Evolutionary conservation across 2,888 invertebrate species (phyloP), one percentile per base, ranked within the genome.

Genomic region (Netelia inedita): DNA sequence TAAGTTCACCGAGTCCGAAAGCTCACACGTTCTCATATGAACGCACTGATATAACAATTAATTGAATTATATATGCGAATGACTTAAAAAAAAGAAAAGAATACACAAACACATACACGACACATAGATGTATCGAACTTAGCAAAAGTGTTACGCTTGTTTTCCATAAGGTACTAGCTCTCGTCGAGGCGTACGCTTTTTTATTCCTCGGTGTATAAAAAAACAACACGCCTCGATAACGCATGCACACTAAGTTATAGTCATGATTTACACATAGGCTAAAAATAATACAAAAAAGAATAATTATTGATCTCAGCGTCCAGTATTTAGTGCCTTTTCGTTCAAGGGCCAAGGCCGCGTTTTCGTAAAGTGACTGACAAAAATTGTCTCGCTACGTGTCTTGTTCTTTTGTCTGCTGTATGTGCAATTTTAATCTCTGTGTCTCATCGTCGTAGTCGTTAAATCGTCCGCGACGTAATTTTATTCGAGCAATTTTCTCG

Each of bases 1-100:
- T 66, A 93, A 93, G 90, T 92, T 92, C 79, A 87, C 89, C 65
- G 92, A 93, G 72, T 88, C 91, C 8, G 92, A 93, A 63, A 89
- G 84, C 65, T 91, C 92, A 2, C 92, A 92, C 74, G 88, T 92
- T 83, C 88, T 92, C 63, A 91, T 92, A 89, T 93, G 88, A 91
- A 89, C n/a, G 79, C 59, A 83, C 79, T 55, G 41, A 71, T 41
- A 63, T 16, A 23, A 71, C 14, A 68, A 3, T 53, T 41, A 65
- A 50, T 43, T 35, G 35, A 6, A 28, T 72, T 50, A 81, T 16
- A 78, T 41, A 46, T 73, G 69, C 73, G 78, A 50, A 61, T 71
- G 55, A 46, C 61, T 65, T 50, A 71, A 41, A 66, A 41, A 19
- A 57, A 35, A 9, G 65, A 46, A 46, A 68, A 46, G 14, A n/a